Evolutionary conservation across 2,888 invertebrate genomes (phyloP).

Genomic region (Labia minor): DNA sequence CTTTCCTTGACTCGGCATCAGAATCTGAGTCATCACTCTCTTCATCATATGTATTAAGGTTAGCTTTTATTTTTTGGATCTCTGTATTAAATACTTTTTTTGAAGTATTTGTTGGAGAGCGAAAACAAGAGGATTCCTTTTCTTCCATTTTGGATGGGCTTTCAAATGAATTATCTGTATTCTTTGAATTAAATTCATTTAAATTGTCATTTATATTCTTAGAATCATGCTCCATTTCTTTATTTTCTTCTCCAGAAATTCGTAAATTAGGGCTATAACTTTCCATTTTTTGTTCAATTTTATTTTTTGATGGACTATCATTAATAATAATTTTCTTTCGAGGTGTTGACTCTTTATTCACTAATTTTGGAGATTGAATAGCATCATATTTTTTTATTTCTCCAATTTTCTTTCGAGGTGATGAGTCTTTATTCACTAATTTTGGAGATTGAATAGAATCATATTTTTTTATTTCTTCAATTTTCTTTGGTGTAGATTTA

Average conservation of each 20-base stretch:
- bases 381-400: too few species aligned
- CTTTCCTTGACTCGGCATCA: constrained; percentile 25
- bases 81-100: neutral
- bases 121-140: neutral
- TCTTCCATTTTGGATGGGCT: neutral
- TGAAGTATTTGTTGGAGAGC: neutral
- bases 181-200: neutral
- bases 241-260: neutral
- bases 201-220: neutral
- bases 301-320: too few species aligned
- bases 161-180: neutral
- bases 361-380: too few species aligned
- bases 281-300: too few species aligned
- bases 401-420: too few species aligned
- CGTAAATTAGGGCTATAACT: neutral
- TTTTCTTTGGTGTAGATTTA: too few species aligned
- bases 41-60: neutral
- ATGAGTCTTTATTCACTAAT: too few species aligned
- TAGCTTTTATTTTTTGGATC: neutral
- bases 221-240: neutral
- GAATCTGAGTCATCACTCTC: constrained; percentile 21
- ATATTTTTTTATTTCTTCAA: too few species aligned
- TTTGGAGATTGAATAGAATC: too few species aligned
- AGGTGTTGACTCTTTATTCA: too few species aligned
- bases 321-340: too few species aligned